Evolutionary conservation across 2,797 vertebrate genomes (phyloP).

Genomic region (Etheostoma perlongum): DNA sequence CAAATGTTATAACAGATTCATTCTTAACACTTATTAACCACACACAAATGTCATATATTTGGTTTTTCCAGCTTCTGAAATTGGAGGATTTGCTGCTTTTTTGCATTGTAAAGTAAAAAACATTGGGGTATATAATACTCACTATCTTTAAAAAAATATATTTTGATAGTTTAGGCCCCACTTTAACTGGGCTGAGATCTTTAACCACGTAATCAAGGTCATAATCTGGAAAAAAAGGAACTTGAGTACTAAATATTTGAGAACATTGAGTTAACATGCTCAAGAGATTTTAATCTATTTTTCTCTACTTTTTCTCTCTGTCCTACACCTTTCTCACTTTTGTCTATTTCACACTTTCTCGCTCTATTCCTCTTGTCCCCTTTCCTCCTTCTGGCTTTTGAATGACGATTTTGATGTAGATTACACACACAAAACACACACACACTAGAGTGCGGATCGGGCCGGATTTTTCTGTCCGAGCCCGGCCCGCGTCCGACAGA

Average conservation of each 20-base stretch:
- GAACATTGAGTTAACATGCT: not conserved
- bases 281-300: not conserved
- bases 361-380: not conserved
- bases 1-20: too few relatives aligned
- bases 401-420: slow-evolving; percentile 64
- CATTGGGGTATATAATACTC: too few relatives aligned
- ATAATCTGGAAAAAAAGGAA: not conserved
- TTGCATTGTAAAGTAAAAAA: too few relatives aligned
- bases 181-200: not conserved
- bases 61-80: too few relatives aligned
- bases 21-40: too few relatives aligned
- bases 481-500: too few relatives aligned
- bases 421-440: slow-evolving; percentile 33
- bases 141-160: too few relatives aligned
- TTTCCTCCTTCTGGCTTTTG: slow-evolving; percentile 30
- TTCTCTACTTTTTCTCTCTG: not conserved
- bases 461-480: too few relatives aligned
- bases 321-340: not conserved
- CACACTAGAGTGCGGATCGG: too few relatives aligned
- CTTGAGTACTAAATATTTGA: not conserved
- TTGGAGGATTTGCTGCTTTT: not conserved
- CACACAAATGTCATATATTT: too few relatives aligned
- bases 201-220: not conserved
- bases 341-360: not conserved
- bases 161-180: not conserved